Base-by-base conservation (phyloP, 2,888 invertebrate species). In the Euphydryas editha region DNA sequence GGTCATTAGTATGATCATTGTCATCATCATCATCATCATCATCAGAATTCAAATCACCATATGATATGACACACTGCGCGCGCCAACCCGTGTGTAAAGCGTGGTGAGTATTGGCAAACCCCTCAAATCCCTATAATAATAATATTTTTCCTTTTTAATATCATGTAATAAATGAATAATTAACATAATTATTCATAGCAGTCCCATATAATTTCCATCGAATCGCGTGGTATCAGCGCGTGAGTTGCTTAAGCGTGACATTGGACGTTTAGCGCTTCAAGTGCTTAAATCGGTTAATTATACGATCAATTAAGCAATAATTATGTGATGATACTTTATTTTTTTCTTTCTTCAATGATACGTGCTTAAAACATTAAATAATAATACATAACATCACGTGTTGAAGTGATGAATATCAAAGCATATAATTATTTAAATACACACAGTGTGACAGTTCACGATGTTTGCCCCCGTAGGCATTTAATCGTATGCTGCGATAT, bases 191-290 rank as follows among this genome's bases (percentile, higher is more conserved):
- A n/a, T n/a, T n/a, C n/a, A n/a, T n/a, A n/a, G n/a, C n/a, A n/a
- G n/a, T n/a, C n/a, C n/a, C n/a, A n/a, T n/a, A n/a, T 17, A 8
- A 15, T 42, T 13, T n/a, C 20, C 15, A 15, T 30, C 17, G n/a
- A 46, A 30, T 30, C 42, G 57, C 57, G 21, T 42, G 17, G 37
- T 21, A n/a, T 21, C 39, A 42, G 15, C 13, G 36, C 20, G 13
- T 59, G 30, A 58, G 21, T 64, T n/a, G 30, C 8, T 51, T 15
- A 17, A 51, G 58, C 63, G 42, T 65, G 39, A 37, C 24, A 60
- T 65, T 47, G 54, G 42, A 11, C 13, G 39, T 20, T 57, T 63
- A 63, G 54, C 36, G 54, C 39, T 18, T n/a, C n/a, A n/a, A 63
- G 54, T n/a, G 54, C 39, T 21, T 57, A 56, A 18, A 47, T 24